A percentile compares a stretch with the other conserved stretches of the same genome.
Conservation (phyloP, 2,888 invertebrate species). For the Diarsia dahlii region DNA sequence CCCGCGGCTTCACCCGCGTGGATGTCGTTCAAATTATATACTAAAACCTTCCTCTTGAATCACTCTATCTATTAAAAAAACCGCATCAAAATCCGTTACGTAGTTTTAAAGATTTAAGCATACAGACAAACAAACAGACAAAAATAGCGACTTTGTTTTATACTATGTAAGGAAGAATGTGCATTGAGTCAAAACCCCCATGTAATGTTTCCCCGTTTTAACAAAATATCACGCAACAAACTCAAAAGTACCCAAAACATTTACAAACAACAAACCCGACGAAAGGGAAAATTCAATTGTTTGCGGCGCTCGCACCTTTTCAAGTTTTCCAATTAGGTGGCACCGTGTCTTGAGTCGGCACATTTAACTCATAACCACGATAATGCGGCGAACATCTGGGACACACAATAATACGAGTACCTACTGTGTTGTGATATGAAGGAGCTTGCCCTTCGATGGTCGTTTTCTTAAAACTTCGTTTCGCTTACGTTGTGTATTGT, state of each 20-base stretch:
- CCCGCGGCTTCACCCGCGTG: too few relatives aligned
- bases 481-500: constrained; percentile 28
- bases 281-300: constrained; percentile 78
- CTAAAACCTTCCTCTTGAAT: too few relatives aligned
- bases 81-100: too few relatives aligned
- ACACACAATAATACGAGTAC: constrained; percentile 67
- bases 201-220: neutral
- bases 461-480: constrained; percentile 43
- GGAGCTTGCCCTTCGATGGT: constrained; percentile 58
- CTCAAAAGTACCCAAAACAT: constrained; percentile 53
- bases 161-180: too few relatives aligned
- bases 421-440: constrained; percentile 66
- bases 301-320: constrained; percentile 79
- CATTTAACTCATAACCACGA: constrained; percentile 80
- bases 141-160: too few relatives aligned
- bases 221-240: constrained; percentile 33
- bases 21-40: too few relatives aligned
- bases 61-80: too few relatives aligned
- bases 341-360: constrained; percentile 76
- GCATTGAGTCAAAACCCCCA: neutral
- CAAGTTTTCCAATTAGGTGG: constrained; percentile 85
- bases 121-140: too few relatives aligned
- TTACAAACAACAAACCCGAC: constrained; percentile 47
- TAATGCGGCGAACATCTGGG: constrained; percentile 80
- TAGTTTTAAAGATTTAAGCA: too few relatives aligned